These are phyloP conservation scores for Cyphomyrus discorhynchus DNA, from an alignment of 2,113 vertebrate genomes.

Conservation along the genomic window DNA sequence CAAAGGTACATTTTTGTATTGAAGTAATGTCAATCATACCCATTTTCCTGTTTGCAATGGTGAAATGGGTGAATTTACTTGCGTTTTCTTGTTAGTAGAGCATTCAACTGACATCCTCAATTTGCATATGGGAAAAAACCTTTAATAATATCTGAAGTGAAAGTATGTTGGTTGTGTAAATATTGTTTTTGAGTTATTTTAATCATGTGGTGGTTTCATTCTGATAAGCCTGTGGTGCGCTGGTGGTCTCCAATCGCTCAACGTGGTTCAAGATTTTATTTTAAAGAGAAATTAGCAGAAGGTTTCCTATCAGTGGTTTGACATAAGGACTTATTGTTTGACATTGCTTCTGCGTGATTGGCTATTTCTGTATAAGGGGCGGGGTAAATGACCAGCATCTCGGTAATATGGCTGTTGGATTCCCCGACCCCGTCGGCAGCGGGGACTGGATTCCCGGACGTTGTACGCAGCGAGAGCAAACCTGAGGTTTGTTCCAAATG, in stretches of 20 bases:
- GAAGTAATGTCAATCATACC: neutral
- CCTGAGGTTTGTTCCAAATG: neutral
- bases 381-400: neutral
- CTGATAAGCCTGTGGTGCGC: neutral
- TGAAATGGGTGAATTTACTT: neutral
- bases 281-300: neutral
- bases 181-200: neutral
- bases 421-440: no score
- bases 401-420: neutral
- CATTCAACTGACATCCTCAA: neutral
- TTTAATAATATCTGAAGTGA: neutral
- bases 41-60: neutral
- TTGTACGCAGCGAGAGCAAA: neutral
- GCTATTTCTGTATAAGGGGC: neutral
- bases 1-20: neutral
- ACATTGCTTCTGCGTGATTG: neutral
- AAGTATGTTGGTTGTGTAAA: neutral
- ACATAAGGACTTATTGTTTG: neutral
- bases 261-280: neutral
- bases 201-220: neutral
- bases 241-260: neutral
- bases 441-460: neutral
- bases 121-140: neutral
- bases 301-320: neutral
- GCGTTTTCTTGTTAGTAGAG: neutral